Conservation (phyloP, 2,797 vertebrate species). For the Clarias laeviceps region DNA sequence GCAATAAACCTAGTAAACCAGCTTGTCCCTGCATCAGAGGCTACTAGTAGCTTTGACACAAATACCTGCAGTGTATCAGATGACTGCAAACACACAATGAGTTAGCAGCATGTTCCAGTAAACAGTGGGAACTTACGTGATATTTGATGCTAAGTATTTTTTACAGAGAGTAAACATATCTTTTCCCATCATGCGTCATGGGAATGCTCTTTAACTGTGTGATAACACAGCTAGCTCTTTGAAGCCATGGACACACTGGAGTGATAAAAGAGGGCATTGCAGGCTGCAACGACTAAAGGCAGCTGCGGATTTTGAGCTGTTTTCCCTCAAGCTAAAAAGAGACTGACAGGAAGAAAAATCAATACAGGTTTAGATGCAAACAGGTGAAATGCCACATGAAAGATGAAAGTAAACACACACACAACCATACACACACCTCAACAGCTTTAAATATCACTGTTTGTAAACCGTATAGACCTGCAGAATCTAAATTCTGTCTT, state of each 20-base stretch:
- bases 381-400: slow-evolving; percentile 17
- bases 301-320: slow-evolving; percentile 31
- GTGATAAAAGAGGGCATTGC: slow-evolving; percentile 24
- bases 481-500: background rate
- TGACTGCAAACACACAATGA: background rate
- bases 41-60: background rate
- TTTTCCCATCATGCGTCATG: background rate
- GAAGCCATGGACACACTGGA: background rate
- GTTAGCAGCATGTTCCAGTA: background rate
- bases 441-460: background rate
- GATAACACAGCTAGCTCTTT: background rate
- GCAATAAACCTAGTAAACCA: background rate
- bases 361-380: slow-evolving; percentile 35
- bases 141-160: background rate
- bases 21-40: background rate
- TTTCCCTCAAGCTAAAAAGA: slow-evolving; percentile 32
- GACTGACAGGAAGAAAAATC: slow-evolving; percentile 16
- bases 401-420: background rate
- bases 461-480: background rate
- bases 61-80: background rate
- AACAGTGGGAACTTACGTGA: background rate
- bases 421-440: background rate
- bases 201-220: background rate
- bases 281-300: slow-evolving; percentile 19
- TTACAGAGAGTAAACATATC: background rate